Conservation (phyloP, 2,888 invertebrate genomes). For the Oeneis ivallda region DNA sequence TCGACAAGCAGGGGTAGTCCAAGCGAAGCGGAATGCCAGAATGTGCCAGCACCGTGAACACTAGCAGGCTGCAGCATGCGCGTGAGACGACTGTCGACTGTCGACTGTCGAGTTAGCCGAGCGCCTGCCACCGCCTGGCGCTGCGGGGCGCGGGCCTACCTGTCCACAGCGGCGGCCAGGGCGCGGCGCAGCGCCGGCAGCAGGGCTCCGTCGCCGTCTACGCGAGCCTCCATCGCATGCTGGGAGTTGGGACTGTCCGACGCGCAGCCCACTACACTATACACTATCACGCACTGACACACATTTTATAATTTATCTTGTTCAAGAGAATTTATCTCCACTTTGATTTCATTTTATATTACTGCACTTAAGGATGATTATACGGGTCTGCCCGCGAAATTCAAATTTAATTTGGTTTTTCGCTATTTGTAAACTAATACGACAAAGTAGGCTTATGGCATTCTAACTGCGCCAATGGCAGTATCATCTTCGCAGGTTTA, state of each 20-base stretch:
- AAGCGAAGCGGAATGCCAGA: neutral
- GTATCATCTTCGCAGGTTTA: no score
- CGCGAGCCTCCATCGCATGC: neutral
- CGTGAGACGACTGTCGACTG: neutral
- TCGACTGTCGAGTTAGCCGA: neutral
- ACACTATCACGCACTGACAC: neutral
- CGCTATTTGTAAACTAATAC: no score
- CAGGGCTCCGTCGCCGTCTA: neutral
- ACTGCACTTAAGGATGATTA: no score
- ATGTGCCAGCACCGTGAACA: neutral
- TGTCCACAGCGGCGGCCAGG: neutral
- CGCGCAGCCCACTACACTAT: neutral
- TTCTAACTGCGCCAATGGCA: no score
- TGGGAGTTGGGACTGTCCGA: no score
- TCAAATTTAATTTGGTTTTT: no score
- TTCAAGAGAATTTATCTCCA: neutral
- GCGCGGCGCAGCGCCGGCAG: slow-evolving; percentile 4
- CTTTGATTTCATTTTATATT: neutral
- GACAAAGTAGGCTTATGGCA: no score
- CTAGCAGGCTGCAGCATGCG: neutral
- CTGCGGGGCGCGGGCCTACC: neutral
- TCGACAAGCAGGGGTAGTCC: neutral
- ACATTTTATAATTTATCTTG: neutral
- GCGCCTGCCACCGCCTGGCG: no score
- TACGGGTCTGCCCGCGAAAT: no score